Base-by-base conservation (phyloP, 2,888 invertebrate species). In the Neocrepidodera transversa region DNA sequence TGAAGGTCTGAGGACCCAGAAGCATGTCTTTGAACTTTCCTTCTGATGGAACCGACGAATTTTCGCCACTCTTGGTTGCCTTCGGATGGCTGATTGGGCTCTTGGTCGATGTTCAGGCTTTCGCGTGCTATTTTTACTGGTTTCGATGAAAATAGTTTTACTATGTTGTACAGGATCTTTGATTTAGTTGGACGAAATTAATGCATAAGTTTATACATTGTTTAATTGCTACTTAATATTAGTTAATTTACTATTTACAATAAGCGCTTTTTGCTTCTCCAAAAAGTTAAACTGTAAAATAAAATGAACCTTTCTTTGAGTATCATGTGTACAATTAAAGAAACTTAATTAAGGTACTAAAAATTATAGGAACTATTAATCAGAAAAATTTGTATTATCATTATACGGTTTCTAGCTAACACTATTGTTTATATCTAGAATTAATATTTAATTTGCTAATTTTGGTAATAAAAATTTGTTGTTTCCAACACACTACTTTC, bases 11-110 rank as follows among this genome's bases (percentile, higher is more conserved):
- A 59, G 23, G 54, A 47, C 32, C 66, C 64, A 11, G 78, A 75
- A 47, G 76, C 77, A 76, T 79, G 78, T 60, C 80, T 74, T 66
- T 80, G 80, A 51, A 81, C 81, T 63, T 79, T 79, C 26, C 80
- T 73, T 55, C 79, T 74, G 61, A 81, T 79, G 20, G 81, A 81
- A 45, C 81, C 81, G 57, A 81, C 80, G 67, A 81, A 75, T 66
- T 74, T 76, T 53, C 77, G 72, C 80, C 80, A 81, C 76, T 81
- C 81, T 69, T 78, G 76, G 53, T 61, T 60, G 57, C 68, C 70
- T 60, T 68, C 69, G 48, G 65, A 60, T 62, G 67, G 36, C 54
- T 65, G 66, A 50, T 62, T 59, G 36, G 67, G 58, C 58, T 74
- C 73, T 48, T 68, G 72, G 58, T 77, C 76, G 72, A 77, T 76